Evolutionary conservation across 2,888 invertebrate species (phyloP).

Genomic region (Aphelenchoides bicaudatus): DNA sequence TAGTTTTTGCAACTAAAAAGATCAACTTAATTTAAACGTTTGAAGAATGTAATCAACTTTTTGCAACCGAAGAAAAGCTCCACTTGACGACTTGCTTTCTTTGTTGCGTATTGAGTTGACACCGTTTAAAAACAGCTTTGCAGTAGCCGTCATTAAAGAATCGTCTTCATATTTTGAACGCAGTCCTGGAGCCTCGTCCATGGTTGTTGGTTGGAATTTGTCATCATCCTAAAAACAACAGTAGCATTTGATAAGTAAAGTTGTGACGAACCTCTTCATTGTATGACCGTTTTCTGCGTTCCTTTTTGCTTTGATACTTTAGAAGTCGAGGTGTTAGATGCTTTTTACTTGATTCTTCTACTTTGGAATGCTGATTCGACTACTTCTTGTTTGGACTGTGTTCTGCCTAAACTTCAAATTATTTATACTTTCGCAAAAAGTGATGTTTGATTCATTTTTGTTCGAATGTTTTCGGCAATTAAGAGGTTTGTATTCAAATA

Average conservation of each 20-base stretch:
- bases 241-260: no score
- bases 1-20: slow-evolving; percentile 33
- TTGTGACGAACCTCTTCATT: no score
- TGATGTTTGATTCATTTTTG: no score
- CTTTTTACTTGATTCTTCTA: no score
- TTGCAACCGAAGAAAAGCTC: background rate
- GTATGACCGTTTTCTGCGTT: slow-evolving; percentile 3
- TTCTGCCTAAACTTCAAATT: no score
- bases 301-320: background rate
- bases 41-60: background rate
- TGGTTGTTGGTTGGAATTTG: slow-evolving; percentile 12
- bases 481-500: no score
- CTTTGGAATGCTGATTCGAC: no score
- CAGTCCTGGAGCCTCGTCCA: background rate
- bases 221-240: no score
- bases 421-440: no score
- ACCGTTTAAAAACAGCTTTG: slow-evolving; percentile 4
- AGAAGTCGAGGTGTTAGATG: background rate
- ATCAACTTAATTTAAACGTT: background rate
- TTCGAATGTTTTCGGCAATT: no score
- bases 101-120: no score
- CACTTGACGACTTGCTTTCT: background rate
- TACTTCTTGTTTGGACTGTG: no score
- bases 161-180: background rate
- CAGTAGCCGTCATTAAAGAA: slow-evolving; percentile 4